Percentiles rank a stretch among this genome's conserved stretches.
Conservation (phyloP, 2,888 invertebrate genomes). For the Brachyptera risi region DNA sequence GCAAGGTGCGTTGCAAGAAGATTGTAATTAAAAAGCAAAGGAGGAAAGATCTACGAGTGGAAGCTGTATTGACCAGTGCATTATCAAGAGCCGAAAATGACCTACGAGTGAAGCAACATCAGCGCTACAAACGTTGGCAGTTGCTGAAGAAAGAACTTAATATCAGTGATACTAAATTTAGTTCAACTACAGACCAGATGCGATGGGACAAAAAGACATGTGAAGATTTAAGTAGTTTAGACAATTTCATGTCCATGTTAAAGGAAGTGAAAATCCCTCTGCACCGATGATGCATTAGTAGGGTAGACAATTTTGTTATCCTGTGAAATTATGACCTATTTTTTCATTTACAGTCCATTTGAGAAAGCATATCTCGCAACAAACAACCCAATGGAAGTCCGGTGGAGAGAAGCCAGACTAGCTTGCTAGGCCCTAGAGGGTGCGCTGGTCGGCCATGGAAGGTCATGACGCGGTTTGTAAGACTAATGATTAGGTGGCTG, state of each 20-base stretch:
- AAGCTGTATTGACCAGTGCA: conserved; percentile 60
- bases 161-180: conserved; percentile 23
- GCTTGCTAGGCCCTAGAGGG: neutral
- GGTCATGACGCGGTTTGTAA: neutral
- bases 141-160: conserved; percentile 39
- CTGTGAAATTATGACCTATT: conserved; percentile 4
- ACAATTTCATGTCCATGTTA: conserved; percentile 5
- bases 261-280: neutral
- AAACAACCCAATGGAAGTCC: neutral
- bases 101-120: conserved; percentile 57
- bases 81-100: conserved; percentile 57
- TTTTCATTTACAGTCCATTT: conserved; percentile 10
- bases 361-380: neutral
- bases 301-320: neutral
- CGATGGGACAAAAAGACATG: conserved; percentile 38
- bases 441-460: neutral
- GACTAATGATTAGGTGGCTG: neutral
- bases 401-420: neutral
- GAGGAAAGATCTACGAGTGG: conserved; percentile 58
- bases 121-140: conserved; percentile 57
- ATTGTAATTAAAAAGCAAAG: conserved; percentile 42
- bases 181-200: conserved; percentile 35
- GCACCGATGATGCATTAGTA: neutral
- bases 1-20: conserved; percentile 33
- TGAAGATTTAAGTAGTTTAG: conserved; percentile 3